Base-by-base conservation (phyloP, 2,888 invertebrate species). In the Dione juno region DNA sequence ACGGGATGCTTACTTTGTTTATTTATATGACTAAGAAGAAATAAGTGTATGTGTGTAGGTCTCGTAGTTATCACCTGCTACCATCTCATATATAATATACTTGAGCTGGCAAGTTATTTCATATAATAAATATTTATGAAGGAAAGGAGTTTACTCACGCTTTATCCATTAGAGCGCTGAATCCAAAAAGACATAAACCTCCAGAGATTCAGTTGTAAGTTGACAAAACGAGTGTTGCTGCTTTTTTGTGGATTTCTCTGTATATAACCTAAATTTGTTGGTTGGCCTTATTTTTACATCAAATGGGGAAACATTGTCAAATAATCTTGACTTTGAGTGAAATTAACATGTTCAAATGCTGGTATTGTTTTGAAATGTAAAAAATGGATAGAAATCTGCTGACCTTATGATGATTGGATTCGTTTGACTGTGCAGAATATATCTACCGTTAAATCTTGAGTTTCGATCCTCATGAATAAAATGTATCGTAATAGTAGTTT, bases 61-160 rank as follows among this genome's bases (percentile, higher is more conserved):
- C 84, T 82, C 77, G 78, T 84, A 85, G 87, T 88, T 89, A 89
- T 88, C 90, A 90, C 89, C 89, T 88, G 88, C 80, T 81, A 78
- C 80, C 88, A 88, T 84, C 77, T 84, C 80, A 85, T 85, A 81
- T 85, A 84, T 87, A 80, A 82, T 85, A 88, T 84, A 89, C 89
- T 86, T 82, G 81, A 86, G 86, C 88, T 86, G 78, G 86, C 85
- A 84, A 82, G 88, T 91, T 91, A 90, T 92, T 92, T 92, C 89
- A 89, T 92, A 91, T 89, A 88, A 92, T 92, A 93, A 92, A 93
- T 93, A 93, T 93, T 92, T 93, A 92, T 92, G 90, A 92, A 88
- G 82, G 82, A 85, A 87, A 87, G 86, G 88, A 88, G 88, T 88
- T 89, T 84, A 83, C 82, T 80, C 85, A 82, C 84, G 84, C 88